A percentile compares a stretch with the other conserved stretches of the same genome.
Evolutionary conservation across 2,113 vertebrate genomes (phyloP).

Genomic region (Phylloscopus trochiloides): DNA sequence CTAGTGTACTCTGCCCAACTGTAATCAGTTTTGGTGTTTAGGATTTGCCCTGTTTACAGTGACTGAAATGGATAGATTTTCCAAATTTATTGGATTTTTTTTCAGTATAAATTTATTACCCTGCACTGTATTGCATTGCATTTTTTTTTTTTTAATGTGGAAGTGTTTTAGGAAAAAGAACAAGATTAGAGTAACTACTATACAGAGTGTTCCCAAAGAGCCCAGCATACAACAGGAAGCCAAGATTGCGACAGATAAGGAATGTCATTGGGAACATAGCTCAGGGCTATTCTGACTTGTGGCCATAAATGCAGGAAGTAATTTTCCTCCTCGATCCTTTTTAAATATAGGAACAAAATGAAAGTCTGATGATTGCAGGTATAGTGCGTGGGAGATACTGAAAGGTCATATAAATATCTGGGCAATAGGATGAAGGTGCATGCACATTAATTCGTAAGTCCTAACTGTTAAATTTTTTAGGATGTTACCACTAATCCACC

Average conservation of each 20-base stretch:
- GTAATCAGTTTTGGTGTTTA: neutral
- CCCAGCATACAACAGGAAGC: conserved; percentile 8
- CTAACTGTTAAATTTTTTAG: neutral
- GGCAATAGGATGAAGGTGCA: neutral
- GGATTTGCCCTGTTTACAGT: neutral
- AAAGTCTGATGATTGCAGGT: neutral
- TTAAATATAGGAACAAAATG: neutral
- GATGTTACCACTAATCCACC: neutral
- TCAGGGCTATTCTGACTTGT: neutral
- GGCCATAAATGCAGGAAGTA: neutral
- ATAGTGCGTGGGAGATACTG: neutral
- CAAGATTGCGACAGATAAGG: neutral
- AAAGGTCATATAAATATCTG: neutral
- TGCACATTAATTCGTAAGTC: neutral
- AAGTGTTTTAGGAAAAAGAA: neutral
- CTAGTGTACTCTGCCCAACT: neutral
- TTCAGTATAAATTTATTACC: neutral
- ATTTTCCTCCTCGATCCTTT: conserved; percentile 7
- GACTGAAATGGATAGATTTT: neutral
- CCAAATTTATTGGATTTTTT: neutral
- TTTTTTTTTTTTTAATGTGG: neutral
- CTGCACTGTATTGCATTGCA: neutral
- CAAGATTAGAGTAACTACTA: neutral
- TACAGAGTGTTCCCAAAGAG: neutral
- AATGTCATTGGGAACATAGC: neutral